Conservation (phyloP, 2,797 vertebrate species). For the Cuniculus paca region DNA sequence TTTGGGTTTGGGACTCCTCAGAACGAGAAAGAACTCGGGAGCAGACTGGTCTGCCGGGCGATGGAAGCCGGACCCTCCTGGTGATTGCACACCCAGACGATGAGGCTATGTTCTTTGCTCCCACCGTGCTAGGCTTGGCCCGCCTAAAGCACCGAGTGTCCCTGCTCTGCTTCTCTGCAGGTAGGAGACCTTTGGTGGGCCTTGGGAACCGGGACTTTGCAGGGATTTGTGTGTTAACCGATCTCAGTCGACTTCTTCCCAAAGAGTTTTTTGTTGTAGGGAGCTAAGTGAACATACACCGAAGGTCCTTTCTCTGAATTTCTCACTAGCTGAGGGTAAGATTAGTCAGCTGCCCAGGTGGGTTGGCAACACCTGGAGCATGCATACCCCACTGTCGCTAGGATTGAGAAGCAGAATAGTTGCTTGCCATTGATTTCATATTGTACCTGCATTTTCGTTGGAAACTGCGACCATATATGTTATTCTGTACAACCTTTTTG, state of each 20-base stretch:
- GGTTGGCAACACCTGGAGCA: not conserved
- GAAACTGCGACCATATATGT: not conserved
- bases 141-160: slow-evolving; percentile 87
- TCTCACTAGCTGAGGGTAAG: not conserved
- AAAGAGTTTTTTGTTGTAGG: not conserved
- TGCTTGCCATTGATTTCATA: not conserved
- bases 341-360: not conserved
- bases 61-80: slow-evolving; percentile 80
- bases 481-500: slow-evolving; percentile 19
- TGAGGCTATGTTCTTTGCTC: slow-evolving; percentile 98
- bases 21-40: not conserved
- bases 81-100: slow-evolving; percentile 97
- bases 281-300: not conserved
- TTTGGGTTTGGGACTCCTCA: slow-evolving; percentile 25
- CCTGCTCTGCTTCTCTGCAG: slow-evolving; percentile 96
- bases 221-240: not conserved
- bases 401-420: not conserved
- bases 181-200: slow-evolving; percentile 88
- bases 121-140: slow-evolving; percentile 91
- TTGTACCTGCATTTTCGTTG: not conserved
- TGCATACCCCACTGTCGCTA: too few relatives aligned
- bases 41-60: slow-evolving; percentile 11
- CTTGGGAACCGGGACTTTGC: not conserved
- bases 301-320: not conserved
- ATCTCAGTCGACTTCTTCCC: not conserved